Base-by-base conservation (phyloP, 2,797 vertebrate species). In the Bradypodion pumilum region DNA sequence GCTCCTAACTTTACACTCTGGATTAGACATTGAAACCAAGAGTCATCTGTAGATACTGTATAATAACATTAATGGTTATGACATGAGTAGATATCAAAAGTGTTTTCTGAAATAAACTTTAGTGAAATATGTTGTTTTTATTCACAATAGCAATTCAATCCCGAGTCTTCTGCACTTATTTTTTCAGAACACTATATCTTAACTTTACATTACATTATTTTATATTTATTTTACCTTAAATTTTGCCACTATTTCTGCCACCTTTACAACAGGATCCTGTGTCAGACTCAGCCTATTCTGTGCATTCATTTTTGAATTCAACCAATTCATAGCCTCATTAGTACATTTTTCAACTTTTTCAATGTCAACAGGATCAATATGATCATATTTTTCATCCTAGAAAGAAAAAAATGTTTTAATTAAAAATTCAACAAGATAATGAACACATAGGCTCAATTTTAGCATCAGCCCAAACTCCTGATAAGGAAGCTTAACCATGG, bases 221-320 rank as follows among this genome's bases (percentile, higher is more conserved):
- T n/a, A n/a, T n/a, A n/a, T n/a, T n/a, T n/a, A n/a, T n/a, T n/a
- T 93, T 95, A 98, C 98, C 97, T 97, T 98, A 79, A 98, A 96
- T 95, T 98, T 98, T 89, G 96, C 90, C 81, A 97, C 90, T 94
- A 99, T 97, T 92, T 99, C 98, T 94, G 97, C 96, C 94, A 98
- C 97, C 96, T 97, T 98, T 74, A 99, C 97, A 66, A 96, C 88
- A 46, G 98, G 98, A 86, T 99, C 97, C 93, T 98, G 97, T 92
- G 97, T 96, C 80, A 97, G 91, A 86, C 94, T 91, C 65, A 98
- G 93, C 93, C 98, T 98, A 91, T 97, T 97, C 91, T 99, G 98
- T 56, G 97, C 96, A 13, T 98, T 98, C 96, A 99, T 98, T 94
- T 96, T 98, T 93, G 94, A 95, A 89, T 98, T 99, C 95, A 99